Percentiles rank a stretch among this genome's conserved stretches.
Conservation (phyloP, 2,797 vertebrate genomes). For the Mormyrus proboscirostris region DNA sequence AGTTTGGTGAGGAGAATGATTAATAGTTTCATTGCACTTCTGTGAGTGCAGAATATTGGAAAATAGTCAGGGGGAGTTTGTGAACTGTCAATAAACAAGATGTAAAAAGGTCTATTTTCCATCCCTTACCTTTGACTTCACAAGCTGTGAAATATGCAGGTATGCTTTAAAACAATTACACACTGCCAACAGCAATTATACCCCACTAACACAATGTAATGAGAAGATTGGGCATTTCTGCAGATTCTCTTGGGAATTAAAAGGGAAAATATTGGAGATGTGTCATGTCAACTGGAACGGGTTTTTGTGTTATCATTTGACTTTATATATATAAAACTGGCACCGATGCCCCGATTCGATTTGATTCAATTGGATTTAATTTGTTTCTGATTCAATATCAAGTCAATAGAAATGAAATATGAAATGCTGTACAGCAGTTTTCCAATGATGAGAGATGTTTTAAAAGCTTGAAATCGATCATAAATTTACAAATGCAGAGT, state of each 20-base stretch:
- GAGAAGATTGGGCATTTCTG: conserved; percentile 10
- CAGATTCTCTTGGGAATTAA: background rate
- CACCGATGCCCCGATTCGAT: background rate
- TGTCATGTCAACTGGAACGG: background rate
- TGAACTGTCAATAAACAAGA: conserved; percentile 32
- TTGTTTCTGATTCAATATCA: background rate
- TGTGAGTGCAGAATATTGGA: conserved; percentile 26
- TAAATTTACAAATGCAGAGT: background rate
- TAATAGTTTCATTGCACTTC: conserved; percentile 20
- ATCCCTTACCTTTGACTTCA: conserved; percentile 22
- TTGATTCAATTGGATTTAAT: background rate
- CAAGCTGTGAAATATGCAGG: conserved; percentile 22
- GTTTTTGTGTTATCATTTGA: background rate
- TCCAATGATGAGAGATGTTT: background rate
- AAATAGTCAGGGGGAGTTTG: conserved; percentile 25
- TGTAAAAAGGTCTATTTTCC: conserved; percentile 29
- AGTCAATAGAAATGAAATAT: background rate
- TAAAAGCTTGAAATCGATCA: background rate
- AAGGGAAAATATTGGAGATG: background rate
- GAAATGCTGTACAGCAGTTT: background rate
- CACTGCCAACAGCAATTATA: conserved; percentile 2
- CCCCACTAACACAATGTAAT: conserved; percentile 17
- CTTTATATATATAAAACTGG: background rate
- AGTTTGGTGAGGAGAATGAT: conserved; percentile 11
- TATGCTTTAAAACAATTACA: conserved; percentile 19